Evolutionary conservation across 2,797 vertebrate genomes (phyloP).

Genomic region (Hephaestus fuliginosus): DNA sequence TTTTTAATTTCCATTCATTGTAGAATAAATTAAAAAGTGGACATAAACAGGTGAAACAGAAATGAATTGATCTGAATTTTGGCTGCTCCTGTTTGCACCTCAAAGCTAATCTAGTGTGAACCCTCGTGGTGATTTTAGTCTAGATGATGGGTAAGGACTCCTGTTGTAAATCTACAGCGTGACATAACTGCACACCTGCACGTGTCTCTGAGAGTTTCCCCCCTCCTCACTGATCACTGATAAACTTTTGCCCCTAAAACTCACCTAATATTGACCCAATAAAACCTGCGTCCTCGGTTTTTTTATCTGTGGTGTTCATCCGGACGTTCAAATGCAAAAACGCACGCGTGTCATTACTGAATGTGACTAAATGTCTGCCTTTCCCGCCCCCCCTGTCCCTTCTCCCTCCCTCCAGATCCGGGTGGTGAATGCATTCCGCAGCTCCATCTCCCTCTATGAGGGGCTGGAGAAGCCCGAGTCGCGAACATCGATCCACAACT

Average conservation of each 20-base stretch:
- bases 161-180: constrained; percentile 24
- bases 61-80: neutral
- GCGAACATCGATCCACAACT: constrained; percentile 98
- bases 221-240: constrained; percentile 87
- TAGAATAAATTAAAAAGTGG: constrained; percentile 11
- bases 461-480: constrained; percentile 98
- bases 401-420: constrained; percentile 90
- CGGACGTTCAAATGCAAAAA: constrained; percentile 42
- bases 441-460: constrained; percentile 99
- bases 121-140: constrained; percentile 1
- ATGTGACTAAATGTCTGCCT: constrained; percentile 65
- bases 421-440: constrained; percentile 99
- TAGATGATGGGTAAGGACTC: constrained; percentile 4
- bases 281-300: constrained; percentile 52
- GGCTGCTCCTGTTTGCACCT: neutral
- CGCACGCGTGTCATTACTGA: constrained; percentile 29
- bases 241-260: constrained; percentile 79
- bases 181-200: constrained; percentile 90
- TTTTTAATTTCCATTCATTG: neutral
- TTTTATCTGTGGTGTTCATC: constrained; percentile 58
- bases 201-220: constrained; percentile 83
- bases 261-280: constrained; percentile 83
- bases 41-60: constrained; percentile 1
- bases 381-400: constrained; percentile 33
- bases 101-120: neutral